These are phyloP conservation scores for Erannis defoliaria DNA, from an alignment of 2,888 invertebrate genomes.

Conservation along the genomic window DNA sequence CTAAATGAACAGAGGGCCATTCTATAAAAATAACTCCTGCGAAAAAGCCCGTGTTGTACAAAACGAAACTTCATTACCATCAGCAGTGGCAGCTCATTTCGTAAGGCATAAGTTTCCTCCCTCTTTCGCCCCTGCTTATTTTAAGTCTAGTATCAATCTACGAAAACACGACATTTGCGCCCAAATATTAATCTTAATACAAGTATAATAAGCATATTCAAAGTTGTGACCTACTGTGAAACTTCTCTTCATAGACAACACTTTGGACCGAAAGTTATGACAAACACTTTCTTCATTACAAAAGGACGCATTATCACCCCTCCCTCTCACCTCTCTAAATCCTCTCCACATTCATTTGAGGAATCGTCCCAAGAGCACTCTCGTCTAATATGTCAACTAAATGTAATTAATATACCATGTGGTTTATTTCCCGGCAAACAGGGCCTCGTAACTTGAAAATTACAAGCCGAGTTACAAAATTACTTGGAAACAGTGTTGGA, in stretches of 20 bases:
- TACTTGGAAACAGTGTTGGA: conserved; percentile 4
- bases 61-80: too few relatives aligned
- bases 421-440: conserved; percentile 41
- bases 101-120: too few relatives aligned
- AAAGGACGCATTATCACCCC: conserved; percentile 21
- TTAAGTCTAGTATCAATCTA: too few relatives aligned
- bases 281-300: conserved; percentile 22
- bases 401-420: conserved; percentile 39
- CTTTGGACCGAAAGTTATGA: conserved; percentile 15
- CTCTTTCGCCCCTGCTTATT: too few relatives aligned
- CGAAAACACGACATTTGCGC: too few relatives aligned
- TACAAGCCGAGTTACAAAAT: conserved; percentile 35
- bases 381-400: conserved; percentile 33
- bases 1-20: too few relatives aligned
- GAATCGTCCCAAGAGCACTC: conserved; percentile 21
- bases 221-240: conserved; percentile 1
- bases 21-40: too few relatives aligned
- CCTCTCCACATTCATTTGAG: conserved; percentile 19
- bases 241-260: conserved; percentile 1
- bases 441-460: conserved; percentile 44
- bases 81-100: too few relatives aligned
- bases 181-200: too few relatives aligned
- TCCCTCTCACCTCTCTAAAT: neutral
- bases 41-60: too few relatives aligned
- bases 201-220: neutral